A percentile compares a stretch with the other conserved stretches of the same genome.
Evolutionary conservation across 2,888 invertebrate species (phyloP).

Genomic region (Sepiola atlantica): DNA sequence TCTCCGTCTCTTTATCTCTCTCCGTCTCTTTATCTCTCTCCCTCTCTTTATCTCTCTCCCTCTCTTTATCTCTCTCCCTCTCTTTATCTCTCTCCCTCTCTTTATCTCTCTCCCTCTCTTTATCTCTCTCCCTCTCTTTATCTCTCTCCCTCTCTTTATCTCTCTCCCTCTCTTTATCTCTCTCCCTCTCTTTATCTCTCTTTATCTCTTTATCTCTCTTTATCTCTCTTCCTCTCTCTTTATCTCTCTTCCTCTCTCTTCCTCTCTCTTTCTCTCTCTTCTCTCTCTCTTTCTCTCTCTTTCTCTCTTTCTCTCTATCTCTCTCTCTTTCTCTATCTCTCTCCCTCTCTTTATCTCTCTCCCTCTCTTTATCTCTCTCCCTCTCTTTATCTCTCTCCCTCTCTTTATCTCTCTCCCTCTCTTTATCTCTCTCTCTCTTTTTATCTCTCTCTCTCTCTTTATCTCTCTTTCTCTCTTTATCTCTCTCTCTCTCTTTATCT

Average conservation of each 20-base stretch:
- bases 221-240: slow-evolving; percentile 44
- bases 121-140: not conserved
- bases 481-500: not conserved
- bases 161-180: slow-evolving; percentile 33
- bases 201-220: slow-evolving; percentile 42
- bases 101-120: not conserved
- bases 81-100: not conserved
- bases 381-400: too few relatives aligned
- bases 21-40: slow-evolving; percentile 23
- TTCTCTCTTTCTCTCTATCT: slow-evolving; percentile 48
- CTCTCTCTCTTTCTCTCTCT: slow-evolving; percentile 37
- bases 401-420: not conserved
- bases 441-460: not conserved
- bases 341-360: not conserved
- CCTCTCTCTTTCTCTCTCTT: not conserved
- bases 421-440: not conserved
- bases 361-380: too few relatives aligned
- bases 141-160: not conserved
- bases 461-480: too few relatives aligned
- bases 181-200: slow-evolving; percentile 46
- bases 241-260: not conserved
- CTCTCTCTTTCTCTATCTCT: slow-evolving; percentile 47
- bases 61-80: not conserved
- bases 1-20: not conserved
- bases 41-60: not conserved